Conservation (phyloP, 1,140 invertebrate genomes). For the Popillia japonica region DNA sequence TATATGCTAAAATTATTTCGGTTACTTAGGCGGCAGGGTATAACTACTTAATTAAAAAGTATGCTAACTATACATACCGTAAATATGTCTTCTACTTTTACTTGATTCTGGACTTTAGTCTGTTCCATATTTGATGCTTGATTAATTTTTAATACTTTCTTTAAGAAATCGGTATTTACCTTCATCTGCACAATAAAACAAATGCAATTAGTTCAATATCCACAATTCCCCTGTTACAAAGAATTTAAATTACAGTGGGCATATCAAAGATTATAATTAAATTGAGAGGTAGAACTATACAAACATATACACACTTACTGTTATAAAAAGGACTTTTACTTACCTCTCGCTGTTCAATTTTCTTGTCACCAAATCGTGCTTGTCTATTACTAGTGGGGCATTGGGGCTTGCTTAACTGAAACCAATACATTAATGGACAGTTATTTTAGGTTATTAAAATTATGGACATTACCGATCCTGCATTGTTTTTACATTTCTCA, state of each 20-base stretch:
- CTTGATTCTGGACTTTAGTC: neutral
- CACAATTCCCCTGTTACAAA: neutral
- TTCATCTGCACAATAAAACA: neutral
- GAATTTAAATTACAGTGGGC: neutral
- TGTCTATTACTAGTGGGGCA: neutral
- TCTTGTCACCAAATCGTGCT: neutral
- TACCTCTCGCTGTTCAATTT: neutral
- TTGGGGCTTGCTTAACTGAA: neutral
- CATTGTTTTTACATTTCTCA: neutral
- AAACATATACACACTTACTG: no score
- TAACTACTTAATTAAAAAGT: no score
- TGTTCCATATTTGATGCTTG: neutral
- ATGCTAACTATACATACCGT: neutral
- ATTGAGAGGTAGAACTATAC: no score
- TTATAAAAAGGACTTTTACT: no score
- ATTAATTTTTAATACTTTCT: neutral
- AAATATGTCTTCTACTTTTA: constrained; percentile 4
- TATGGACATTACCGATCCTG: neutral
- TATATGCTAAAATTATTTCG: no score
- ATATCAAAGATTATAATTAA: neutral
- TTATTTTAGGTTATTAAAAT: neutral
- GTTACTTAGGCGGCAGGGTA: no score
- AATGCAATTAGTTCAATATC: neutral
- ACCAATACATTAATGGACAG: neutral
- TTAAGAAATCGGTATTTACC: constrained; percentile 5